Base-by-base conservation (phyloP, 37 sponge, comb jelly and placozoan species). In the Aplysina aerophoba region DNA sequence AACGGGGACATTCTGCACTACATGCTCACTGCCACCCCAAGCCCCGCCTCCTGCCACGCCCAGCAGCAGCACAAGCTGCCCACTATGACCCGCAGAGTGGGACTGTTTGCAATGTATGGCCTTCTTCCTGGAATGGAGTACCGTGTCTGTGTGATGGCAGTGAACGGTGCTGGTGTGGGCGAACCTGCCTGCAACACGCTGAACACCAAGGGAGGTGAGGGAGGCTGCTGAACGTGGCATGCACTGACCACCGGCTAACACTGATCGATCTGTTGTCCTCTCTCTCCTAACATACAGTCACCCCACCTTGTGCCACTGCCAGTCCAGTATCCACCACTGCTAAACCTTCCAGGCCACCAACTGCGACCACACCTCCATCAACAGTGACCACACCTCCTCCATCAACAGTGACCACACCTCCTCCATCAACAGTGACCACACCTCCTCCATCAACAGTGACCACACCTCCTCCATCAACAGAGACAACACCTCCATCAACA, bases 41-140 rank as follows among this genome's bases (percentile, higher is more conserved):
- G 1, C 54, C 24, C 54, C 25, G 12, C 44, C n/a, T 31, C n/a
- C 54, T 75, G 78, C 54, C n/a, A 24, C 38, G 24, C 22, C 15
- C 41, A 75, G 54, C 37, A 50, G 25, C 22, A 40, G 21, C 41
- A 25, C 24, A 54, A 75, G 25, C 21, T 75, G 3, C 25, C 44
- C 1, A 25, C 38, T 24, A 40, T 20, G 41, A 17, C 1, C 6
- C 38, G 24, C 54, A 14, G 24, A 6, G 13, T 24, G 11, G n/a
- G 38, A 12, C 31, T 75, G 21, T 75, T 40, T 11, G 22, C 41
- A 36, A 25, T 75, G 78, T 75, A 40, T 11, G 78, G 78, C 4
- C 78, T 75, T 4, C 22, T 22, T 3, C 53, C 78, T 36, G 78
- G 78, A 40, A 25, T 75, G 44, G n/a, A 40, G 44, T 75, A 75